Conservation (phyloP, 2,113 vertebrate species). For the Trichomycterus rosablanca region DNA sequence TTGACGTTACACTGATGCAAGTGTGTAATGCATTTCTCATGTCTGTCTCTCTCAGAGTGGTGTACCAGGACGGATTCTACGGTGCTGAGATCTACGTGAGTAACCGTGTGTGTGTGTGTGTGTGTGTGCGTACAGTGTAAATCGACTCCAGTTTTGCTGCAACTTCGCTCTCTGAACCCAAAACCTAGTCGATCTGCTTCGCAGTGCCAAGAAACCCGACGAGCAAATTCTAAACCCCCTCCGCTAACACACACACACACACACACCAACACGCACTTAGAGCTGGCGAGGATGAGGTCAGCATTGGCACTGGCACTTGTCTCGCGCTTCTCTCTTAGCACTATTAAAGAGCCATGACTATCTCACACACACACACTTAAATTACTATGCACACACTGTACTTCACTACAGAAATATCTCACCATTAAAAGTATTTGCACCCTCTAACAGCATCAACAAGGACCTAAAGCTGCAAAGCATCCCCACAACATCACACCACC, state of each 20-base stretch:
- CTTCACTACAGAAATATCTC: no score
- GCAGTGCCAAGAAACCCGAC: constrained; percentile 59
- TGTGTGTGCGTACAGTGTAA: constrained; percentile 11
- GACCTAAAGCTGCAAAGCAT: neutral
- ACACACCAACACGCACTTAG: constrained; percentile 9
- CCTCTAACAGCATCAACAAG: neutral
- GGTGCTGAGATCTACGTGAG: constrained; percentile 97
- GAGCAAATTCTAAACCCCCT: constrained; percentile 63
- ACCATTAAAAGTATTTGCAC: no score
- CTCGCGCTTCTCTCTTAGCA: constrained; percentile 18
- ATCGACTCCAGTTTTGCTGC: constrained; percentile 2
- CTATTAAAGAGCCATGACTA: neutral
- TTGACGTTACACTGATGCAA: no score
- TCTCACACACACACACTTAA: constrained; percentile 9
- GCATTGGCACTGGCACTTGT: constrained; percentile 40
- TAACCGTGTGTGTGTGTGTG: constrained; percentile 42
- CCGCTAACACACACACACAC: constrained; percentile 39
- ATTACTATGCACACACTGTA: no score
- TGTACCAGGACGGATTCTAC: constrained; percentile 96
- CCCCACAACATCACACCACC: neutral
- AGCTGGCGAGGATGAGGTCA: constrained; percentile 6
- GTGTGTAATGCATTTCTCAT: neutral
- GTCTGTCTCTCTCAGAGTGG: constrained; percentile 72
- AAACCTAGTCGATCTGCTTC: constrained; percentile 50
- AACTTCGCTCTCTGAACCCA: neutral